phyloP scores from a whole-genome alignment of 35 echinoderm and acorn worm species.

The Apostichopus californicus region DNA sequence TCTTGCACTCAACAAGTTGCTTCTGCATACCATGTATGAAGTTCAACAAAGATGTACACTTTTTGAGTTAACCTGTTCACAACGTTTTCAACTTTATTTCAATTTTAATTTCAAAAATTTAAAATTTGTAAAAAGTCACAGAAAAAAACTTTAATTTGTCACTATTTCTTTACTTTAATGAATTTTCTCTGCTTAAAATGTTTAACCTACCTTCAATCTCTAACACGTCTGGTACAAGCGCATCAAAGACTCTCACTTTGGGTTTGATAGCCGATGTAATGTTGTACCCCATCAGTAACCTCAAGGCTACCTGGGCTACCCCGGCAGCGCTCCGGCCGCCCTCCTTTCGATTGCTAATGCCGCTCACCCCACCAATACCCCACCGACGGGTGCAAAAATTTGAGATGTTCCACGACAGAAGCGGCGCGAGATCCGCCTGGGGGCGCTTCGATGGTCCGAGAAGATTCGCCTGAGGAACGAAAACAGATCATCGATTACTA shows the following conservation, averaged over 20 bases:
- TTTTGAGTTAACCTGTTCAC: no score
- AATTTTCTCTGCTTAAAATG: no score
- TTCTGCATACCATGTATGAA: no score
- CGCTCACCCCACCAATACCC: slow-evolving; percentile 50
- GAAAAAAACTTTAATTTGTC: no score
- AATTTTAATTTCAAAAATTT: no score
- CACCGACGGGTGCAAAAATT: slow-evolving; percentile 66
- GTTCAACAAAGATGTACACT: no score
- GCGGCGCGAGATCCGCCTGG: slow-evolving; percentile 71
- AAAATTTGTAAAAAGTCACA: no score
- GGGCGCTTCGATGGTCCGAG: slow-evolving; percentile 72
- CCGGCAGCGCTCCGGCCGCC: slow-evolving; percentile 35
- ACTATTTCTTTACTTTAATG: no score
- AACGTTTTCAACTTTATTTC: no score
- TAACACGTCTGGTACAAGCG: background rate
- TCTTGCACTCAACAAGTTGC: no score
- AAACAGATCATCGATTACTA: background rate
- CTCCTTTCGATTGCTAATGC: background rate
- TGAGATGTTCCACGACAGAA: slow-evolving; percentile 68
- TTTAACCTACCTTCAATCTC: slow-evolving; percentile 33
- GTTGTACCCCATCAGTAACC: slow-evolving; percentile 45
- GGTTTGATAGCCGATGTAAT: slow-evolving; percentile 18
- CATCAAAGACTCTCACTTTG: slow-evolving; percentile 16
- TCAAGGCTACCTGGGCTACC: slow-evolving; percentile 54
- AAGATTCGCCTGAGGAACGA: slow-evolving; percentile 61